Evolutionary conservation across 2,113 vertebrate genomes (phyloP).

Genomic region (Grus americana): DNA sequence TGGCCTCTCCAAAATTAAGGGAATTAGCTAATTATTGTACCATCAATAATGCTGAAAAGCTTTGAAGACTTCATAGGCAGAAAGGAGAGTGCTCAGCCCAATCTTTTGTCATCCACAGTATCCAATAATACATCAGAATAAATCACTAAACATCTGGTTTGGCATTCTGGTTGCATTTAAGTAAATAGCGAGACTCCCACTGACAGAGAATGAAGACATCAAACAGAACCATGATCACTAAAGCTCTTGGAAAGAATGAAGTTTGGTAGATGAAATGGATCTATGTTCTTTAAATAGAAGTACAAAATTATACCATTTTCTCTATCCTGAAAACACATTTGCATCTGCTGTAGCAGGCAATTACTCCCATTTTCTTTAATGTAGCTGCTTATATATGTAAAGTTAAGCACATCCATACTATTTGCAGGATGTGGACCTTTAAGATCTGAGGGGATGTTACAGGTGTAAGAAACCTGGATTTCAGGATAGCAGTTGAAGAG

Average conservation of each 20-base stretch:
- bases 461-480: background rate
- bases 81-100: conserved; percentile 2
- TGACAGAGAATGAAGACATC: conserved; percentile 40
- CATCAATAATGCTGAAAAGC: conserved; percentile 31
- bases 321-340: conserved; percentile 45
- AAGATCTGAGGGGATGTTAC: background rate
- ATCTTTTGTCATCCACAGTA: conserved; percentile 12
- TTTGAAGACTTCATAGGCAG: conserved; percentile 22
- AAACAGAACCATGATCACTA: conserved; percentile 39
- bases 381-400: conserved; percentile 8
- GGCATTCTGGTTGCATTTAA: conserved; percentile 53
- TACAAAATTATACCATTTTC: conserved; percentile 47
- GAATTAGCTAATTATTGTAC: conserved; percentile 45
- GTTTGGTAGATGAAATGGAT: conserved; percentile 53
- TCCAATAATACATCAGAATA: conserved; percentile 43
- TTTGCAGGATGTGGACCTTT: background rate
- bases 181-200: conserved; percentile 22
- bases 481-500: background rate
- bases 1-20: conserved; percentile 7
- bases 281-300: conserved; percentile 59
- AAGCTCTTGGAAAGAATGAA: conserved; percentile 47
- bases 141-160: conserved; percentile 65
- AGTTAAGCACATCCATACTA: background rate
- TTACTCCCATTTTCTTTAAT: conserved; percentile 45
- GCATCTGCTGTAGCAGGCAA: conserved; percentile 43